Evolutionary conservation across 53 echinoderm and acorn worm genomes (phyloP).

Genomic region (Temnopleurus reevesii): DNA sequence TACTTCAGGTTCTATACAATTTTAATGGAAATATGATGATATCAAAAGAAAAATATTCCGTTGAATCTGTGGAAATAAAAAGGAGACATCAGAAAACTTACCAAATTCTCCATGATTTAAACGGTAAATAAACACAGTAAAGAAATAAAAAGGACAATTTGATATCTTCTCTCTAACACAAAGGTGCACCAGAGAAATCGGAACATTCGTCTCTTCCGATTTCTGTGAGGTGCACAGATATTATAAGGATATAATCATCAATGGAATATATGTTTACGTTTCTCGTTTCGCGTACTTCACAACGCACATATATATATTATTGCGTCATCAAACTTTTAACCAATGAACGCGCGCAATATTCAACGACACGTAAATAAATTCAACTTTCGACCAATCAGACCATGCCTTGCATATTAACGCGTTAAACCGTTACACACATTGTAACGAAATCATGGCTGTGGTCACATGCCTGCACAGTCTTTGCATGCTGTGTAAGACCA

Average conservation of each 20-base stretch:
- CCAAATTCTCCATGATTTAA: constrained; percentile 17
- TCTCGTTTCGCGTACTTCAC: not conserved
- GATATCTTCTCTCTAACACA: not conserved
- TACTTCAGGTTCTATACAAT: no score
- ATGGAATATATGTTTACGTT: not conserved
- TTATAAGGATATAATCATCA: not conserved
- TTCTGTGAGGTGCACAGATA: not conserved
- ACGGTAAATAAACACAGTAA: not conserved
- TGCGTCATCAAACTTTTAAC: constrained; percentile 1
- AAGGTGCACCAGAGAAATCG: not conserved
- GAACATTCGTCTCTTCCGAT: no score
- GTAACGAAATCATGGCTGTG: constrained; percentile 11
- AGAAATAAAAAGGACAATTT: not conserved
- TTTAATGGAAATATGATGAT: no score
- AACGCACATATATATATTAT: not conserved
- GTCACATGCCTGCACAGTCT: no score
- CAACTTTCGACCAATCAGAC: not conserved
- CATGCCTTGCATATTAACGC: not conserved
- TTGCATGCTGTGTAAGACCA: no score
- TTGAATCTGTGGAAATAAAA: no score
- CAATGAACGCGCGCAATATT: not conserved
- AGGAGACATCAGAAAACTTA: not conserved
- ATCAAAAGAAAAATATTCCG: no score
- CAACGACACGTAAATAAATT: not conserved
- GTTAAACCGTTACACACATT: not conserved